Conservation (phyloP, 1,140 invertebrate genomes). For the Neelides sp. region DNA sequence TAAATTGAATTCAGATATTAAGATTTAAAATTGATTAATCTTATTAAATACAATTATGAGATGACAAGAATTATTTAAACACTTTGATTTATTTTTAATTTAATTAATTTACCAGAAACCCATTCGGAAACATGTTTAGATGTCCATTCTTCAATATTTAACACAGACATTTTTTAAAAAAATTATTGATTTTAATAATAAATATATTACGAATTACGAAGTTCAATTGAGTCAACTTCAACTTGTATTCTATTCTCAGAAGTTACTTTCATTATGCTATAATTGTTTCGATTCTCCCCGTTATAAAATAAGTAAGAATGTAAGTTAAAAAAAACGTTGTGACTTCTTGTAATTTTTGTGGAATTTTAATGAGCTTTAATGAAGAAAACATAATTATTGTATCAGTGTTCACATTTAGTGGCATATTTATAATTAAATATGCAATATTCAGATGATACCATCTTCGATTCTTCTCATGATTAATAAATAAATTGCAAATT, state of each 20-base stretch:
- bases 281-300: background rate
- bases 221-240: background rate
- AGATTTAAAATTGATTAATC: background rate
- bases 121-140: constrained; percentile 25
- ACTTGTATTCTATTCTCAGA: background rate
- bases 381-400: too few species aligned
- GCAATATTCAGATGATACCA: too few species aligned
- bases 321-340: background rate
- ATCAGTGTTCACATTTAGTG: too few species aligned
- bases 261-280: too few species aligned
- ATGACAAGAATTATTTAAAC: background rate
- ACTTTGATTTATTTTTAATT: background rate
- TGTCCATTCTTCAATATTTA: constrained; percentile 10
- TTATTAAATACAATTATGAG: background rate
- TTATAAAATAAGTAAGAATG: background rate
- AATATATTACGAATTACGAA: background rate
- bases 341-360: too few species aligned
- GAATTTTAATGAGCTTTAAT: too few species aligned
- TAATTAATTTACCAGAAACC: constrained; percentile 18
- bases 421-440: too few species aligned
- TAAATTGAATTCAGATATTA: background rate
- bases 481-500: too few species aligned
- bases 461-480: too few species aligned
- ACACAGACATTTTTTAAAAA: background rate
- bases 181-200: background rate